Evolutionary conservation across 2,113 vertebrate species (phyloP).

Genomic region (Setophaga kirtlandii): DNA sequence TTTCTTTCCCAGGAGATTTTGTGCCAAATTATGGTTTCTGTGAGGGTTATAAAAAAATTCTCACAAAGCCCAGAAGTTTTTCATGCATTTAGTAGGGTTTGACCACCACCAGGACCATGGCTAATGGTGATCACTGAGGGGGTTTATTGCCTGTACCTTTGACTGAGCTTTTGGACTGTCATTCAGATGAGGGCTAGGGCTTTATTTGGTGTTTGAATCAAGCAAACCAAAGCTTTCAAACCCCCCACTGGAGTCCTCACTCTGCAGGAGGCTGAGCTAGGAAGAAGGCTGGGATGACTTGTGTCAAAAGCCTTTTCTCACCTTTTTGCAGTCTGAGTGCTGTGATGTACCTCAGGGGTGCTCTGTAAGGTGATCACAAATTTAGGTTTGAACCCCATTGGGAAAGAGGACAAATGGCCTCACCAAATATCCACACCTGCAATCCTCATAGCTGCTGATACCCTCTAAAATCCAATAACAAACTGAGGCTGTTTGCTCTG

Average conservation of each 20-base stretch:
- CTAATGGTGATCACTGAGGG: neutral
- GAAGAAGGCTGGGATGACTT: neutral
- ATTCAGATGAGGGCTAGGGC: neutral
- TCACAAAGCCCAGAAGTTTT: fast-evolving
- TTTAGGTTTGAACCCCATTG: neutral
- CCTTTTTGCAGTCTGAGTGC: neutral
- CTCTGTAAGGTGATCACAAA: neutral
- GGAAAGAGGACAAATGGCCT: neutral
- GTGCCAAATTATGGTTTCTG: neutral
- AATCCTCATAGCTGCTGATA: neutral
- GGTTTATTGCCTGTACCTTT: neutral
- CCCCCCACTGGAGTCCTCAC: neutral
- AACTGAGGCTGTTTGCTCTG: neutral
- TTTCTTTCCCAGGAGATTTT: neutral
- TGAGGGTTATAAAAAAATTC: neutral
- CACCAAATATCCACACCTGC: neutral
- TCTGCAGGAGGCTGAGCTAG: neutral
- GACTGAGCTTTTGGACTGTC: neutral
- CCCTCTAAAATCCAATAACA: neutral
- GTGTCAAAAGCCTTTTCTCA: neutral
- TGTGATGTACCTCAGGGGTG: too few species aligned
- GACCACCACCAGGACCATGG: neutral
- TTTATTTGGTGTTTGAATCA: neutral
- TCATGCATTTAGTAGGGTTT: neutral
- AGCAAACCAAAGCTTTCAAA: neutral